A percentile compares a stretch with the other conserved stretches of the same genome.
Evolutionary conservation across 2,113 vertebrate genomes (phyloP).

Genomic region (Delphinus delphis): DNA sequence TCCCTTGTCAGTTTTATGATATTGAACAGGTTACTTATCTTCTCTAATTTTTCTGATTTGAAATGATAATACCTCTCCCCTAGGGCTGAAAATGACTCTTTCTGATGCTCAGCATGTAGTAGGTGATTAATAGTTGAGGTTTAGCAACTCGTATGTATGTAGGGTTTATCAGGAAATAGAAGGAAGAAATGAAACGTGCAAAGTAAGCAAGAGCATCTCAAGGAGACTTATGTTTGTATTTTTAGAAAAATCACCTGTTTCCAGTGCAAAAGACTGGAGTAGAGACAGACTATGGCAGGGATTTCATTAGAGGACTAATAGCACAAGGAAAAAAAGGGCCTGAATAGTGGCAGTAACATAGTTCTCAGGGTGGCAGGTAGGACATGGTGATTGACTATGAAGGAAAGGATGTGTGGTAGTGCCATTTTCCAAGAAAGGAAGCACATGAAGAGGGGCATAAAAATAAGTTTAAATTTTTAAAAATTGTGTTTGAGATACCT

Average conservation of each 20-base stretch:
- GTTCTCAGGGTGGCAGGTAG: background rate
- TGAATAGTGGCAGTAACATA: background rate
- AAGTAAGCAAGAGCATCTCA: background rate
- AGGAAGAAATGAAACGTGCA: background rate
- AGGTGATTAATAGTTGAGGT: background rate
- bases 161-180: background rate
- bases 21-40: background rate
- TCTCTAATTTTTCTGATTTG: constrained; percentile 2
- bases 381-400: background rate
- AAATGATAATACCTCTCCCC: background rate
- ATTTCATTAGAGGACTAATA: background rate
- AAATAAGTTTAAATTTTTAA: background rate
- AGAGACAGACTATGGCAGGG: background rate
- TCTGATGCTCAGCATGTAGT: background rate
- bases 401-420: background rate
- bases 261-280: background rate
- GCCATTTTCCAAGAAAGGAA: background rate
- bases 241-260: constrained; percentile 32
- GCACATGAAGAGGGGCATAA: background rate
- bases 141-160: background rate
- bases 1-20: background rate
- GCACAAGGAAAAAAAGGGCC: background rate
- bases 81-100: background rate
- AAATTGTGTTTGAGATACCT: background rate
- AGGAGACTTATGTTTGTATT: background rate